A percentile compares a stretch with the other conserved stretches of the same genome.
phyloP scores from a whole-genome alignment of 2,888 invertebrate species.

The Synergus gifuensis region DNA sequence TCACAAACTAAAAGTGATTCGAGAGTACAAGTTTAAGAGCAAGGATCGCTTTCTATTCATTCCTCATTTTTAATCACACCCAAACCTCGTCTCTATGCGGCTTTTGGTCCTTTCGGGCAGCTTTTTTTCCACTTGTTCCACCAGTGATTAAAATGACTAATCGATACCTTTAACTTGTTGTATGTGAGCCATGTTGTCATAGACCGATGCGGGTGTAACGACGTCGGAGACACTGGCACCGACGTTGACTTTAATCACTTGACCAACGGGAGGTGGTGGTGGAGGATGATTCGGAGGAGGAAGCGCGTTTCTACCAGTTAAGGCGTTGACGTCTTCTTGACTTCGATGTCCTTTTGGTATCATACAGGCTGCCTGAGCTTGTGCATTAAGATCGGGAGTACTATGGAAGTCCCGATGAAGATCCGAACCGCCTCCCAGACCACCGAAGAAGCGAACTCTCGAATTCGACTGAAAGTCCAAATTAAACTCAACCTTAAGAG shows the following conservation, averaged over 20 bases:
- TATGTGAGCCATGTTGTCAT: constrained; percentile 76
- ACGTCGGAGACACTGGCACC: constrained; percentile 73
- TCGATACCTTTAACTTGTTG: constrained; percentile 77
- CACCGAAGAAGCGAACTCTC: constrained; percentile 79
- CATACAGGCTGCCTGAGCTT: constrained; percentile 68
- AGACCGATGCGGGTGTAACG: constrained; percentile 74
- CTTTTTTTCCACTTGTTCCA: neutral
- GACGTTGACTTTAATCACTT: constrained; percentile 85
- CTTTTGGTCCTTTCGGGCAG: too few species aligned
- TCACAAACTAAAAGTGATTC: too few species aligned
- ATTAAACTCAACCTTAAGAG: constrained; percentile 37
- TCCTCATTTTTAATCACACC: too few species aligned
- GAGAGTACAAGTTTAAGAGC: too few species aligned
- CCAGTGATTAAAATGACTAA: neutral
- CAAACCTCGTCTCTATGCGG: too few species aligned
- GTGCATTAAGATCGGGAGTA: constrained; percentile 86
- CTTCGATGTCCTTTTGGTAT: constrained; percentile 82
- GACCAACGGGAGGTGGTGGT: constrained; percentile 88
- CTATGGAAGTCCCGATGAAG: constrained; percentile 92
- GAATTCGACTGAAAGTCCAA: constrained; percentile 78
- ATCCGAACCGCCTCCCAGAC: constrained; percentile 77
- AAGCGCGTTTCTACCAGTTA: constrained; percentile 78
- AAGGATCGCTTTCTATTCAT: too few species aligned
- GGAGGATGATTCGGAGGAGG: constrained; percentile 92
- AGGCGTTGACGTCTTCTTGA: constrained; percentile 84